A percentile compares a stretch with the other conserved stretches of the same genome.
Conservation (phyloP, 2,888 invertebrate genomes). For the Synergus laeviventris region DNA sequence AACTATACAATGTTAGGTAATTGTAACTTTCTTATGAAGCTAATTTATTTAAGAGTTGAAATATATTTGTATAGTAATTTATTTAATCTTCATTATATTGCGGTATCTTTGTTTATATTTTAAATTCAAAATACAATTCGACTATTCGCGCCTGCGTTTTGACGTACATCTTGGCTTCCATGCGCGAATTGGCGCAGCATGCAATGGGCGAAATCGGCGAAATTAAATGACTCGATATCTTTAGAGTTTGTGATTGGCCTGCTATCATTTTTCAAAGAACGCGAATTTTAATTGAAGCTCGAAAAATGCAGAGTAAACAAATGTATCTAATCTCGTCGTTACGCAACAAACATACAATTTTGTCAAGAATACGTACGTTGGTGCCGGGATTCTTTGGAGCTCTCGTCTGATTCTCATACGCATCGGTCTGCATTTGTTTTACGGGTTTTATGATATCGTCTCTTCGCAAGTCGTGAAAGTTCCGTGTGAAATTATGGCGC, state of each 20-base stretch:
- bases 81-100: too few species aligned
- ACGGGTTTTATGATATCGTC: neutral
- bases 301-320: constrained; percentile 6
- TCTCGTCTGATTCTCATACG: neutral
- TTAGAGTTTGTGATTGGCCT: neutral
- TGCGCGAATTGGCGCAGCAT: neutral
- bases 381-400: neutral
- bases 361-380: neutral
- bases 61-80: too few species aligned
- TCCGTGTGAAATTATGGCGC: constrained; percentile 52
- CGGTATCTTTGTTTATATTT: too few species aligned
- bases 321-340: neutral
- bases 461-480: neutral
- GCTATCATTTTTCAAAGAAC: neutral
- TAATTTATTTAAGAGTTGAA: too few species aligned
- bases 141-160: neutral
- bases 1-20: too few species aligned
- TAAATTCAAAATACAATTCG: too few species aligned
- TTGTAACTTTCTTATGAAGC: too few species aligned
- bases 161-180: neutral
- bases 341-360: neutral
- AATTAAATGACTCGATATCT: neutral
- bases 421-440: neutral
- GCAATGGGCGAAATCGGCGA: neutral
- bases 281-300: neutral